Base-by-base conservation (phyloP, 2,888 invertebrate species). In the Ischnura elegans region DNA sequence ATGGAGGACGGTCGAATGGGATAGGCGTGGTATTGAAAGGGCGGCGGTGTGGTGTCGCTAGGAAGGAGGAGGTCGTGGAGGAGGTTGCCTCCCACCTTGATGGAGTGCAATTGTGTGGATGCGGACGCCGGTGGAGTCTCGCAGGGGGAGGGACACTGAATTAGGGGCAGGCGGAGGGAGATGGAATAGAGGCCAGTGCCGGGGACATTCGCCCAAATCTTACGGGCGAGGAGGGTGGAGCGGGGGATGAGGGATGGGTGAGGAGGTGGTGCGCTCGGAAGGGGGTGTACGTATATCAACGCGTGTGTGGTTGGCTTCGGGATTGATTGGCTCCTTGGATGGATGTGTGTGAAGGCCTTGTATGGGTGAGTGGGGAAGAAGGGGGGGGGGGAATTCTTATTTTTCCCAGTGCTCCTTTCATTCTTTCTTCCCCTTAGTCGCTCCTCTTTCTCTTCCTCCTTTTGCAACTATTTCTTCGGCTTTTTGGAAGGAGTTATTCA, bases 101-200 rank as follows among this genome's bases (percentile, higher is more conserved):
- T 90, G 90, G 55, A 90, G 90, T 90, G 90, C 90, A 90, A 90
- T 90, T 90, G 90, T 66, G 90, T 90, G 90, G 16, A 86, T 86
- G 46, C 16, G 45, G 86, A 76, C 29, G 76, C 19, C n/a, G 86
- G 86, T n/a, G 46, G 61, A 55, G 55, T 55, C 42, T 90, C 43
- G 61, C 4, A n/a, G 55, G 90, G 6, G 8, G 43, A n/a, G 16
- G n/a, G 25, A 42, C 36, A 29, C 42, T 51, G 61, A 90, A 90
- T 61, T 90, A 61, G 42, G 90, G 55, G 90, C 1, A 10, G 13
- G 46, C n/a, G n/a, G 87, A 61, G 61, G 87, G 42, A 61, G 43
- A 90, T 90, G n/a, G 90, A 61, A 61, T n/a, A n/a, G 86, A 86
- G 86, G 45, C 45, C 90, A 90, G 90, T 61, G 90, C 66, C 90